These are phyloP conservation scores for Betta splendens DNA, from an alignment of 2,797 vertebrate genomes.

Conservation along the genomic window DNA sequence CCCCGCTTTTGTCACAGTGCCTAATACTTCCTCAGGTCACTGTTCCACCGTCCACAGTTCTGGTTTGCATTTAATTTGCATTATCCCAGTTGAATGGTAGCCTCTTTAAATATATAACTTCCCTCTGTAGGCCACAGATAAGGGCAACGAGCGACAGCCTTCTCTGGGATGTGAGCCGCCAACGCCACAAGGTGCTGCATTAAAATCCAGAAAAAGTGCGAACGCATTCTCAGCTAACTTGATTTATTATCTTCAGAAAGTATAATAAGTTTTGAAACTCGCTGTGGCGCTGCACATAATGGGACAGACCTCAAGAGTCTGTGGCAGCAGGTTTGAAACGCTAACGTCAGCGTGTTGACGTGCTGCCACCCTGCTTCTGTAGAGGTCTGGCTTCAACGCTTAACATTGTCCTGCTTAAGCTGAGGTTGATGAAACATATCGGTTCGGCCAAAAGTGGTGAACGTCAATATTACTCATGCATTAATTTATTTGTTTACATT, in stretches of 20 bases:
- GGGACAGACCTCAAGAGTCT: background rate
- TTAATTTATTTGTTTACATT: background rate
- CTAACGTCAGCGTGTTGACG: background rate
- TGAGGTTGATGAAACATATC: background rate
- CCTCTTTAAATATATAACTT: conserved; percentile 46
- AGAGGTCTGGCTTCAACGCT: background rate
- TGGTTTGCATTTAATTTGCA: conserved; percentile 64
- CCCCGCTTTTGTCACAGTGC: background rate
- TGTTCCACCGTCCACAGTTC: conserved; percentile 1
- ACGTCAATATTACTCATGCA: background rate
- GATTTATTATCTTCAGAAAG: background rate
- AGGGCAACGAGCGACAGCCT: conserved; percentile 3
- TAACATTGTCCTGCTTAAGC: background rate
- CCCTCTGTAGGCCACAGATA: conserved; percentile 32
- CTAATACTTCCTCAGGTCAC: conserved; percentile 12
- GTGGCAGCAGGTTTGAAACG: no score
- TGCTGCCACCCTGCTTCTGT: no score
- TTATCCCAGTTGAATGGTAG: conserved; percentile 22
- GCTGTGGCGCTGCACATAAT: background rate
- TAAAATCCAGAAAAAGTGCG: background rate
- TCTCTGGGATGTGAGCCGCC: background rate
- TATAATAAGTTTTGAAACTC: background rate
- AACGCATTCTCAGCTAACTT: background rate
- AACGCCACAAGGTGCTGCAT: background rate
- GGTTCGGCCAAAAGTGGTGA: background rate